Evolutionary conservation across 2,888 invertebrate genomes (phyloP).

Genomic region (Neocrepidodera transversa): DNA sequence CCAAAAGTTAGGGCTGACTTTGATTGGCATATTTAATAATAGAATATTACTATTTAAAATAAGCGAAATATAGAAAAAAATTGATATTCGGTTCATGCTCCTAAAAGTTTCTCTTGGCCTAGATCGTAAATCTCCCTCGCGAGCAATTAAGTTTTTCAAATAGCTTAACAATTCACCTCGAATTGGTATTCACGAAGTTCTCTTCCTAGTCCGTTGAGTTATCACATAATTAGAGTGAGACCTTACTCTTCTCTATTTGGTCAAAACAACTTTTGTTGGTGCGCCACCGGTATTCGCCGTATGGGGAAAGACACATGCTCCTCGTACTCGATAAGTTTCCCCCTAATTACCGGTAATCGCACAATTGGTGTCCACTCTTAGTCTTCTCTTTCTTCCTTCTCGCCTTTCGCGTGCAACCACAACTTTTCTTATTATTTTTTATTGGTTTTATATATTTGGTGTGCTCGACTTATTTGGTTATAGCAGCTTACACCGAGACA

Average conservation of each 20-base stretch:
- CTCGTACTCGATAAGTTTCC: constrained; percentile 43
- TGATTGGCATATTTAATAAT: no score
- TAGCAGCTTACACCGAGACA: not conserved
- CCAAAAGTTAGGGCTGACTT: no score
- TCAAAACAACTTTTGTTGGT: constrained; percentile 51
- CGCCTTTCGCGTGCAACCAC: constrained; percentile 9
- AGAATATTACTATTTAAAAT: no score
- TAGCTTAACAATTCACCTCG: constrained; percentile 30
- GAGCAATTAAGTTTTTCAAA: constrained; percentile 31
- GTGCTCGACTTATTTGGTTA: constrained; percentile 1
- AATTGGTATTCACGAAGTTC: constrained; percentile 42
- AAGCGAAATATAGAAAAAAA: not conserved
- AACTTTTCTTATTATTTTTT: constrained; percentile 7
- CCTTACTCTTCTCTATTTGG: constrained; percentile 50
- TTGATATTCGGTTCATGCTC: not conserved
- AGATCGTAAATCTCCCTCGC: not conserved
- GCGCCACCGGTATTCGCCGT: constrained; percentile 54
- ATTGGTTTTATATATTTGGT: constrained; percentile 10
- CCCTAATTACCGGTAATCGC: constrained; percentile 43
- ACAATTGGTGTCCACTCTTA: constrained; percentile 35
- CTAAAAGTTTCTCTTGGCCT: not conserved
- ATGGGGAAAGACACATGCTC: constrained; percentile 44
- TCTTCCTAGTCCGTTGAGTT: constrained; percentile 44
- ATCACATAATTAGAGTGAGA: constrained; percentile 45
- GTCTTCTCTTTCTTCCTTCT: constrained; percentile 17